phyloP scores from a whole-genome alignment of 2,888 invertebrate genomes.

The Apodemia duryi region DNA sequence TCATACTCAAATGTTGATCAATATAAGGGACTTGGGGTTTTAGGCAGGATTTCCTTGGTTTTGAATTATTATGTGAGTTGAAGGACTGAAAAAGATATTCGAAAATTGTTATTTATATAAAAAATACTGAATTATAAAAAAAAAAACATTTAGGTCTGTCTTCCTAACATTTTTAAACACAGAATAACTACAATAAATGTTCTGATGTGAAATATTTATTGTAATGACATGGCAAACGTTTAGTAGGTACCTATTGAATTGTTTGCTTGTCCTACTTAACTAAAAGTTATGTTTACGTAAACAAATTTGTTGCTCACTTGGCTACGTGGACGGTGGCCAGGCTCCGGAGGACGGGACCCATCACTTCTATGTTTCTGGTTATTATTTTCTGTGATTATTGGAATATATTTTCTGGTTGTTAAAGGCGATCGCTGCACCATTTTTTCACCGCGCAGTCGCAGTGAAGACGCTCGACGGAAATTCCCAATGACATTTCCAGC shows the following conservation, averaged over 20 bases:
- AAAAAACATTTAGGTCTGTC: no score
- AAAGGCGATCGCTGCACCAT: slow-evolving; percentile 77
- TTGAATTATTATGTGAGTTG: slow-evolving; percentile 58
- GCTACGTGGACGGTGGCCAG: slow-evolving; percentile 76
- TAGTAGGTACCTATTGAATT: no score
- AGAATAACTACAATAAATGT: no score
- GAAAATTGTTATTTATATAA: no score
- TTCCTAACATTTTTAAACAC: no score
- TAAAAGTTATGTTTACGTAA: slow-evolving; percentile 14
- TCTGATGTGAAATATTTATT: no score
- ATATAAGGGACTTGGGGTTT: slow-evolving; percentile 56
- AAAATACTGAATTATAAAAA: no score
- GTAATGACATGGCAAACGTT: no score
- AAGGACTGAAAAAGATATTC: slow-evolving; percentile 59
- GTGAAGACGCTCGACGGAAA: slow-evolving; percentile 82
- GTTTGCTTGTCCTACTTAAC: slow-evolving; percentile 12
- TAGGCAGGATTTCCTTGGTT: slow-evolving; percentile 60
- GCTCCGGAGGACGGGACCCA: slow-evolving; percentile 64
- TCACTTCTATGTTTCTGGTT: slow-evolving; percentile 65
- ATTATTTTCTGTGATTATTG: slow-evolving; percentile 82
- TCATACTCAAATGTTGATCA: slow-evolving; percentile 61
- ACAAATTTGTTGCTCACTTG: slow-evolving; percentile 64
- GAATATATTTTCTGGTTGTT: slow-evolving; percentile 75
- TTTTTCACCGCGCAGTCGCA: slow-evolving; percentile 84
- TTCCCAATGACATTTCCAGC: slow-evolving; percentile 73